Percentiles rank a stretch among this genome's conserved stretches.
These are phyloP conservation scores for Cerceris rybyensis DNA, from an alignment of 2,888 invertebrate genomes.

Conservation along the genomic window DNA sequence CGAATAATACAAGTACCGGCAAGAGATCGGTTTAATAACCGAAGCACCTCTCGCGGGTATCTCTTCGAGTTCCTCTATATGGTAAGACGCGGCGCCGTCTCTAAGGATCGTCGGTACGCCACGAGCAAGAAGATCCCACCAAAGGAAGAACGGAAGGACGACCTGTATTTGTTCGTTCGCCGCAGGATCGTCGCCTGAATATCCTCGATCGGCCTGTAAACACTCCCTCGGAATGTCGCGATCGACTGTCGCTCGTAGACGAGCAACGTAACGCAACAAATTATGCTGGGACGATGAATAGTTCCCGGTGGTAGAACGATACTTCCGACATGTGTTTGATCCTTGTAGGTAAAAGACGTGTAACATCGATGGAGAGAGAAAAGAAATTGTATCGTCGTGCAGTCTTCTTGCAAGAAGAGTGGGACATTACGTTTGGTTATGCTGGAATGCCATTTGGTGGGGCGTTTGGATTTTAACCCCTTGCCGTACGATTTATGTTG, in stretches of 20 bases:
- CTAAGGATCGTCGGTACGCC: slow-evolving; percentile 49
- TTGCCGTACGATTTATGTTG: too few species aligned
- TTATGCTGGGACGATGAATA: slow-evolving; percentile 47
- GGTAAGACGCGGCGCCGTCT: slow-evolving; percentile 38
- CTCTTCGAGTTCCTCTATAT: slow-evolving; percentile 46
- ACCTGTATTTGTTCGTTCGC: slow-evolving; percentile 51
- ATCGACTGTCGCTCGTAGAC: slow-evolving; percentile 27
- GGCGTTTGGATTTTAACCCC: too few species aligned
- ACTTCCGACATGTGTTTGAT: slow-evolving; percentile 4
- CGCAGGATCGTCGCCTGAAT: slow-evolving; percentile 29
- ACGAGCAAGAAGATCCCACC: slow-evolving; percentile 42
- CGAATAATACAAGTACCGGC: slow-evolving; percentile 1
- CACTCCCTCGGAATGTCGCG: slow-evolving; percentile 47
- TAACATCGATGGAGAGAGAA: background rate
- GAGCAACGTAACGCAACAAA: slow-evolving; percentile 32
- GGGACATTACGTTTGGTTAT: too few species aligned
- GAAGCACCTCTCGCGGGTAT: slow-evolving; percentile 25
- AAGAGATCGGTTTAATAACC: slow-evolving; percentile 18
- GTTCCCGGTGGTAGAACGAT: slow-evolving; percentile 31
- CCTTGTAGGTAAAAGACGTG: background rate
- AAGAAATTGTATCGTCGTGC: background rate
- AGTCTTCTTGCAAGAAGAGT: background rate
- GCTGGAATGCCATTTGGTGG: too few species aligned
- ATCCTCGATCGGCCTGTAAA: slow-evolving; percentile 50
- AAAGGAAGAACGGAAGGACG: slow-evolving; percentile 53